phyloP scores from a whole-genome alignment of 2,113 vertebrate genomes.

The Rafetus swinhoei region DNA sequence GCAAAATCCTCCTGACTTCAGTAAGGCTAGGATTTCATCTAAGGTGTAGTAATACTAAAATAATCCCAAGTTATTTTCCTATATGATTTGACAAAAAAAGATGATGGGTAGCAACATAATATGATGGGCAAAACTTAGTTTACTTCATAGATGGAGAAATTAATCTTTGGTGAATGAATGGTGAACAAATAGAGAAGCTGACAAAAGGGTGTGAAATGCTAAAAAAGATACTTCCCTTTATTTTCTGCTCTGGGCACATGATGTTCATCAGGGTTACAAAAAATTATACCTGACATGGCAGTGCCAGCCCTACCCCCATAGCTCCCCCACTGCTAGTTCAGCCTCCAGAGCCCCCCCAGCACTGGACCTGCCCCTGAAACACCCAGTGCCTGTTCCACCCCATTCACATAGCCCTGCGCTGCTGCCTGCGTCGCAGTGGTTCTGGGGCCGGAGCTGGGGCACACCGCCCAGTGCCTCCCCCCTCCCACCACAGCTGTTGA shows the following conservation, averaged over 20 bases:
- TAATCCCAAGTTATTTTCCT: background rate
- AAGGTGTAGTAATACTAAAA: background rate
- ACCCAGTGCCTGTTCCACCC: no score
- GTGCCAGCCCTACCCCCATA: no score
- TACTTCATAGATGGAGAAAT: background rate
- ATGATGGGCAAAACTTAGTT: background rate
- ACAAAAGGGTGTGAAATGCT: background rate
- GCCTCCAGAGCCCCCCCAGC: no score
- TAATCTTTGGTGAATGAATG: background rate
- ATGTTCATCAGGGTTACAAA: no score
- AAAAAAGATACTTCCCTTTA: background rate
- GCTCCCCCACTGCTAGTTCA: no score
- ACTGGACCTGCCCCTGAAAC: no score
- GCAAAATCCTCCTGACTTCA: background rate
- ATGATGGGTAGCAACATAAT: background rate
- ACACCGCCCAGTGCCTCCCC: no score
- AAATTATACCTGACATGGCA: background rate
- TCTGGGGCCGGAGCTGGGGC: no score
- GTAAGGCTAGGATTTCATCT: background rate
- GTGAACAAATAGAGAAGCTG: background rate
- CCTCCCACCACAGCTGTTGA: no score
- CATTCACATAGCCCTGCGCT: no score
- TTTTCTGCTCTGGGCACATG: no score
- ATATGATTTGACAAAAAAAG: background rate
- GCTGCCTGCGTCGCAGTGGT: no score